Conservation (phyloP, 2,888 invertebrate genomes). For the Omphaloscelis lunosa region DNA sequence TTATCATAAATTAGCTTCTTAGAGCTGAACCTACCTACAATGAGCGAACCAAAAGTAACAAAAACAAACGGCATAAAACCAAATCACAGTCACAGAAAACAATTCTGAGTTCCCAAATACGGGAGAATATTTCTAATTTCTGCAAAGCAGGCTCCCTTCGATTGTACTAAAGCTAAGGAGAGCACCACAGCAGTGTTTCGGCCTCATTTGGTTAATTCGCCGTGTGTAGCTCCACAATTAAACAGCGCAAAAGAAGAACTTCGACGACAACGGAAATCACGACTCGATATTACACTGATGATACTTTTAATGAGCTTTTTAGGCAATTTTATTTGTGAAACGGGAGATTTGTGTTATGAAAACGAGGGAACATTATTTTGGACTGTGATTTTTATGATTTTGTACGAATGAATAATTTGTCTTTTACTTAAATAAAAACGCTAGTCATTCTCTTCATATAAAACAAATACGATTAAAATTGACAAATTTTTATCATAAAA, state of each 20-base stretch:
- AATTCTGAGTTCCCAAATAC: conserved; percentile 33
- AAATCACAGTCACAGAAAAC: conserved; percentile 21
- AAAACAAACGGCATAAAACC: conserved; percentile 16
- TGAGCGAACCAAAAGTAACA: conserved; percentile 6
- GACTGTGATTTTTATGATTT: neutral
- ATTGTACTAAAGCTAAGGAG: conserved; percentile 62
- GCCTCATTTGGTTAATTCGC: conserved; percentile 89
- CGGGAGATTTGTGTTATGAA: too few species aligned
- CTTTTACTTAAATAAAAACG: too few species aligned
- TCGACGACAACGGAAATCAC: conserved; percentile 81
- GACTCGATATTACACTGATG: conserved; percentile 84
- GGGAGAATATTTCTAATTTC: conserved; percentile 48
- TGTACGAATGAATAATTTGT: neutral
- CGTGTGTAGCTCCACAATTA: conserved; percentile 85
- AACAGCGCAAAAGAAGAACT: conserved; percentile 85
- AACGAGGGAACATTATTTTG: too few species aligned
- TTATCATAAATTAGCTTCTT: conserved; percentile 27
- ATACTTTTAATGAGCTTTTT: conserved; percentile 84
- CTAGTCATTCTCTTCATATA: neutral
- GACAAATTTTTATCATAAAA: neutral
- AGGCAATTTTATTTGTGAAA: too few species aligned
- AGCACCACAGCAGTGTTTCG: conserved; percentile 70
- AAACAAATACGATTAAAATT: neutral
- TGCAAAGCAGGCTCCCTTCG: conserved; percentile 47
- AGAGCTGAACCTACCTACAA: neutral